Evolutionary conservation across 2,888 invertebrate genomes (phyloP).

Genomic region (Philonicus albiceps): DNA sequence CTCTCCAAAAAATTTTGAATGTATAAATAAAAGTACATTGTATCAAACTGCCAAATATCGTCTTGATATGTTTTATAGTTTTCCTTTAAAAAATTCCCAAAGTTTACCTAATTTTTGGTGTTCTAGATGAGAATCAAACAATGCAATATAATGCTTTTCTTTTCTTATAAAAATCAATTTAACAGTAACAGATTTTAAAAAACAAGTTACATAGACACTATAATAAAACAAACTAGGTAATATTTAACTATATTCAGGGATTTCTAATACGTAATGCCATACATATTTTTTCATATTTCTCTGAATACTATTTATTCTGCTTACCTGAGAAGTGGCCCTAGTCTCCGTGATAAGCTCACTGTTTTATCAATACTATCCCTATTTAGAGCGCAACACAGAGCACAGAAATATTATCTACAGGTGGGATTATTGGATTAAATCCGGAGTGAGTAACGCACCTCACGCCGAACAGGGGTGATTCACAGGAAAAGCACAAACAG

Average conservation of each 20-base stretch:
- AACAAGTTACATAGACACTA: background rate
- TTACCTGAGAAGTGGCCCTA: background rate
- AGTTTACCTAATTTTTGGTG: too few species aligned
- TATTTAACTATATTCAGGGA: background rate
- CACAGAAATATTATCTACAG: background rate
- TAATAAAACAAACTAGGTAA: background rate
- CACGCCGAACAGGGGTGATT: background rate
- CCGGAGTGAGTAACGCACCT: background rate
- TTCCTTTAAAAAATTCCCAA: too few species aligned
- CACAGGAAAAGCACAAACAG: background rate
- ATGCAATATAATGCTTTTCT: too few species aligned
- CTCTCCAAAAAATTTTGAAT: too few species aligned
- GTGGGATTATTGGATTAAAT: background rate
- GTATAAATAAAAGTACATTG: too few species aligned
- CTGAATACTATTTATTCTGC: background rate
- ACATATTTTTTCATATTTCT: background rate
- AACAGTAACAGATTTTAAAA: too few species aligned
- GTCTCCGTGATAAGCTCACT: background rate
- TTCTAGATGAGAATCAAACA: too few species aligned
- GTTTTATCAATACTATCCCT: slow-evolving; percentile 14
- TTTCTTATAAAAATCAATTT: too few species aligned
- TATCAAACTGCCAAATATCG: too few species aligned
- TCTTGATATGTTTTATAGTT: too few species aligned
- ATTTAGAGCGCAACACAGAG: background rate
- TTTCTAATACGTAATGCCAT: background rate